Evolutionary conservation across 2,113 vertebrate species (phyloP).

Genomic region (Myrmecobius fasciatus): DNA sequence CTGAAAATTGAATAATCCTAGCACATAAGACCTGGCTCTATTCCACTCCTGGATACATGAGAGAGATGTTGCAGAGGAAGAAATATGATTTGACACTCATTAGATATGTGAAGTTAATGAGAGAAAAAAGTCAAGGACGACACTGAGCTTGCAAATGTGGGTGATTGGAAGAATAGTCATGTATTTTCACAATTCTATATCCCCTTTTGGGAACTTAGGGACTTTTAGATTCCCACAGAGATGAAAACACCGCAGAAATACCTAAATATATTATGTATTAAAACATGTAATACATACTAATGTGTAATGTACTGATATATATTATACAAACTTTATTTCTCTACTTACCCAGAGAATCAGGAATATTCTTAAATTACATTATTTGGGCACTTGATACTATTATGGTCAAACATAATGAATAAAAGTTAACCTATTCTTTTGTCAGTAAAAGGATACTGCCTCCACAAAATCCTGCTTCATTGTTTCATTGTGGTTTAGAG

Average conservation of each 20-base stretch:
- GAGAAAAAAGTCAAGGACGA: background rate
- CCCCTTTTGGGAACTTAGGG: background rate
- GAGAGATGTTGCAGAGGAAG: background rate
- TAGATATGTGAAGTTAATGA: background rate
- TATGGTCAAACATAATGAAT: background rate
- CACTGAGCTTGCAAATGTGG: background rate
- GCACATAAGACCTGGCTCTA: background rate
- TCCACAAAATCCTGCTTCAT: background rate
- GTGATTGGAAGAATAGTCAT: background rate
- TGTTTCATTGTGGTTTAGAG: background rate
- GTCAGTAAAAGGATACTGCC: background rate
- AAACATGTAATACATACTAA: background rate
- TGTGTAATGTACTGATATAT: constrained; percentile 36
- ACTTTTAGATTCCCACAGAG: background rate
- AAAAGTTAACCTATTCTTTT: background rate
- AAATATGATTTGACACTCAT: background rate
- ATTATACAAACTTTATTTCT: constrained; percentile 27
- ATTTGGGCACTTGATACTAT: constrained; percentile 42
- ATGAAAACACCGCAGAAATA: background rate
- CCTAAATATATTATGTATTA: background rate
- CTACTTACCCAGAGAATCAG: background rate
- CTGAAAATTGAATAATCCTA: background rate
- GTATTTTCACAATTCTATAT: background rate
- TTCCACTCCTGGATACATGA: background rate
- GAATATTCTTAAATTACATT: constrained; percentile 49